A percentile compares a stretch with the other conserved stretches of the same genome.
Evolutionary conservation across 2,113 vertebrate species (phyloP).

Genomic region (Aythya baeri): DNA sequence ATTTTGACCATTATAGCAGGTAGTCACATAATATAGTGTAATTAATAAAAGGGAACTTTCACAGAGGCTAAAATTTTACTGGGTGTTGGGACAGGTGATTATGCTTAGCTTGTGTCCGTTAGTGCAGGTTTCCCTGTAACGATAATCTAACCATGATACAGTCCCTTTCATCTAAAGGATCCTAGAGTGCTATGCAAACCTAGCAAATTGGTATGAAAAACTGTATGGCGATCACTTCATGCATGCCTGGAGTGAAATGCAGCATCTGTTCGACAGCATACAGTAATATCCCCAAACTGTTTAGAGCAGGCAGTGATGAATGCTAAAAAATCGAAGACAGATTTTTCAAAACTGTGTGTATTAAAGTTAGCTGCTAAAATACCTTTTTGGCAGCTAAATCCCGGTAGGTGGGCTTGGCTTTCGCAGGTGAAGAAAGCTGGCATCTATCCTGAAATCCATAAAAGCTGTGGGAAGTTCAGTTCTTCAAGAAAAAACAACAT

Average conservation of each 20-base stretch:
- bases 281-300: conserved; percentile 41
- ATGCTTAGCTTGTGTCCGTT: not conserved
- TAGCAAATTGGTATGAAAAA: conserved; percentile 52
- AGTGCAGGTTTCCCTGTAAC: not conserved
- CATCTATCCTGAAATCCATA: not conserved
- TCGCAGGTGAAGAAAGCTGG: conserved; percentile 1
- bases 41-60: conserved; percentile 1
- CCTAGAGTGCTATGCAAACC: conserved; percentile 25
- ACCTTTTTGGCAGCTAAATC: not conserved
- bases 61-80: not conserved
- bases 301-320: conserved; percentile 44
- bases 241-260: conserved; percentile 52
- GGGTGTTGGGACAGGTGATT: not conserved
- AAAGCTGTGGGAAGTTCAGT: not conserved
- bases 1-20: conserved; percentile 1
- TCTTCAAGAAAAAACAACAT: not conserved
- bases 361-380: conserved; percentile 4
- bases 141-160: not conserved
- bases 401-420: not conserved
- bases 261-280: conserved; percentile 43
- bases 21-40: not conserved
- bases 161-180: conserved; percentile 36
- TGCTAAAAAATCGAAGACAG: conserved; percentile 27
- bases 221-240: conserved; percentile 41
- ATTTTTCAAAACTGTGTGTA: not conserved